A percentile compares a stretch with the other conserved stretches of the same genome.
phyloP scores from a whole-genome alignment of 2,797 vertebrate species.

The Molothrus ater region DNA sequence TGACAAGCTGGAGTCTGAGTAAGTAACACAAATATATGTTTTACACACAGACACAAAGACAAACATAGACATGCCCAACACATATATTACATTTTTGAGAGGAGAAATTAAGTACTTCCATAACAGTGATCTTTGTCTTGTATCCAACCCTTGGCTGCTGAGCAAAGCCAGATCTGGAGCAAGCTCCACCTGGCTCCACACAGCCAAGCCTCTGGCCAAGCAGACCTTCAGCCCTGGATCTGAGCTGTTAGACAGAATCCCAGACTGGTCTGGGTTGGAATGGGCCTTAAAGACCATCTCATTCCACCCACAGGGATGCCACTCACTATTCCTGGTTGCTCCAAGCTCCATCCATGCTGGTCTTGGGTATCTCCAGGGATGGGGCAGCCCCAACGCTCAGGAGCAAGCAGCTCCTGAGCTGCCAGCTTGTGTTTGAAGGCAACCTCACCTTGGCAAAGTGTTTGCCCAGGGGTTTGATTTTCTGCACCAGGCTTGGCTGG shows the following conservation, averaged over 20 bases:
- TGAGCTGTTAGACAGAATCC: background rate
- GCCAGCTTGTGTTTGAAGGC: background rate
- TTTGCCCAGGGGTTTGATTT: background rate
- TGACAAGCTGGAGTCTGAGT: background rate
- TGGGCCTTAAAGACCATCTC: too few species aligned
- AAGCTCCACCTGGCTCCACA: background rate
- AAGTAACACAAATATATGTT: background rate
- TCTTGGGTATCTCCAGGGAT: background rate
- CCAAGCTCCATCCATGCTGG: fast-evolving
- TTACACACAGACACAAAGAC: background rate
- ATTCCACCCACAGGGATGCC: background rate
- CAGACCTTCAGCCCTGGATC: background rate
- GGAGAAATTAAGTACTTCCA: background rate
- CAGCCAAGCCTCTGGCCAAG: background rate
- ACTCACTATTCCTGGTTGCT: background rate
- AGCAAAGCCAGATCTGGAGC: background rate
- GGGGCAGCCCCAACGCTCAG: background rate
- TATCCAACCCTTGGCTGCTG: background rate
- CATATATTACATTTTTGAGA: background rate
- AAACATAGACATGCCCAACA: background rate
- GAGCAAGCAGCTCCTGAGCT: background rate
- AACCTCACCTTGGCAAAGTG: background rate
- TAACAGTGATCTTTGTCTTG: background rate
- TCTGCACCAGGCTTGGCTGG: background rate
- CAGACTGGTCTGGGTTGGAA: background rate